phyloP scores from a whole-genome alignment of 2,113 vertebrate genomes.

The Artemisiospiza belli region DNA sequence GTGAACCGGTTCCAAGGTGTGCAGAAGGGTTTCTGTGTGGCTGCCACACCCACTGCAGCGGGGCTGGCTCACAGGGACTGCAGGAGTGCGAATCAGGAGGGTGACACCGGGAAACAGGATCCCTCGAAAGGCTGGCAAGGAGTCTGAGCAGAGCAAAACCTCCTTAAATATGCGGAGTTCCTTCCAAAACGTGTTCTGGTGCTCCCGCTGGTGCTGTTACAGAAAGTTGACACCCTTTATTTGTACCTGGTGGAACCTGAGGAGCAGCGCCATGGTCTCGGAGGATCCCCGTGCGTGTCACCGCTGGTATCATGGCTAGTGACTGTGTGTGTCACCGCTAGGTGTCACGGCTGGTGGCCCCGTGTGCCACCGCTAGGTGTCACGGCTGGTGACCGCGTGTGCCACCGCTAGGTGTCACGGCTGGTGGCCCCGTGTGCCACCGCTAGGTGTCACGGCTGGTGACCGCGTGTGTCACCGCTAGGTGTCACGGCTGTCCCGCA shows the following conservation, averaged over 20 bases:
- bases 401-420: slow-evolving; percentile 71
- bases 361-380: slow-evolving; percentile 63
- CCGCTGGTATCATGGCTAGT: slow-evolving; percentile 69
- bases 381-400: slow-evolving; percentile 36
- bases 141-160: not conserved
- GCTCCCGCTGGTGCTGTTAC: rapidly evolving
- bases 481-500: slow-evolving; percentile 61
- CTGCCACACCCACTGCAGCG: rapidly evolving
- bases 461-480: slow-evolving; percentile 25
- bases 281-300: not conserved
- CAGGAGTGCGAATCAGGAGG: rapidly evolving
- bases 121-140: not conserved
- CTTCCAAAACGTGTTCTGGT: not conserved
- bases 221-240: not conserved
- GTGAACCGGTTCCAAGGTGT: not conserved
- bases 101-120: rapidly evolving
- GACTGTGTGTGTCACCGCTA: not conserved
- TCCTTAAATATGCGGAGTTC: rapidly evolving
- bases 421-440: not conserved
- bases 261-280: rapidly evolving
- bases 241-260: rapidly evolving
- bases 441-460: slow-evolving; percentile 69
- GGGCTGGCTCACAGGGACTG: rapidly evolving
- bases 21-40: not conserved
- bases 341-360: slow-evolving; percentile 52